Evolutionary conservation across 2,888 invertebrate genomes (phyloP), one percentile per base, ranked within the genome.

Genomic region (Tetrapedia diversipes): DNA sequence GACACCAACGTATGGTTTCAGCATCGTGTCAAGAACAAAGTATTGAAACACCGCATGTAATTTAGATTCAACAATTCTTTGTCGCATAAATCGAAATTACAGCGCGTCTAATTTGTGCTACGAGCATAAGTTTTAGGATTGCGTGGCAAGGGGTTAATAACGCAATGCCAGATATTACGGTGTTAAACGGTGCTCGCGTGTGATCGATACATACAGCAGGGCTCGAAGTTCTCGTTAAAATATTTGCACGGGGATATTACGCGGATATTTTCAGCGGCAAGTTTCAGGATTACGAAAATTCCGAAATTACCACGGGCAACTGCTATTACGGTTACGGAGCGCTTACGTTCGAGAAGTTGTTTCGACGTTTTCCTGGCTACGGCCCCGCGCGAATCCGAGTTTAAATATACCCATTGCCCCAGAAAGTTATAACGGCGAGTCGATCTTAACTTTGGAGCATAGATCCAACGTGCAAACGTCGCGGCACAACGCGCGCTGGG

Each of bases 391-490:
- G 73, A 32, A 47, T 53, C 59, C 54, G 54, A 37, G 34, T 29
- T 51, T 49, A 49, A 77, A 66, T 43, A 63, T 16, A 63, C 60
- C 45, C 10, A 27, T 32, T 19, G 11, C 16, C 16, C n/a, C 49
- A 22, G 60, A 78, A 64, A 78, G 64, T 72, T 71, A 61, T 51
- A 71, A 66, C 66, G 24, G 43, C 4, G 63, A 71, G 66, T 67
- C 67, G 78, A 72, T 67, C 64, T 63, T 57, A 77, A 77, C 77
- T 78, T 77, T n/a, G 77, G 24, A 67, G 47, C 67, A 54, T 39
- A 64, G 78, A 78, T 77, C 65, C 70, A 32, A 61, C 69, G 61
- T 61, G 77, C 61, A 61, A 76, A 76, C 69, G 59, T 76, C 53
- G 53, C 14, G 72, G 64, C 49, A 51, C 57, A 74, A 69, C 60